A percentile compares a stretch with the other conserved stretches of the same genome.
These are phyloP conservation scores for Paralvinella palmiformis DNA, from an alignment of 1,140 invertebrate genomes.

Conservation along the genomic window DNA sequence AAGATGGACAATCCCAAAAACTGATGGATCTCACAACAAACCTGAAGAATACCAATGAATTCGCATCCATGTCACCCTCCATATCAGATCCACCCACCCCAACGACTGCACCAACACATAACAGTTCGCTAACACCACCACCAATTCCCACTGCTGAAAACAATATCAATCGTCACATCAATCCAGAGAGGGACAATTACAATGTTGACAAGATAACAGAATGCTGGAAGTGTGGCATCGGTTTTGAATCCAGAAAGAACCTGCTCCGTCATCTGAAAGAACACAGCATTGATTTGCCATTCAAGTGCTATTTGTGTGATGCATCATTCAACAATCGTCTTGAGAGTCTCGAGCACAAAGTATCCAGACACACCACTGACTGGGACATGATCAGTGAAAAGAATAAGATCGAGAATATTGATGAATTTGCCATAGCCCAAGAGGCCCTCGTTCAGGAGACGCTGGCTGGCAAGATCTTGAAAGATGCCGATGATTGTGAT, in stretches of 20 bases:
- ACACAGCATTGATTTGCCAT: constrained; percentile 63
- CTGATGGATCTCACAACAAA: too few relatives aligned
- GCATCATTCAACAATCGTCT: constrained; percentile 71
- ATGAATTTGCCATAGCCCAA: constrained; percentile 17
- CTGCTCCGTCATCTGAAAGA: constrained; percentile 41
- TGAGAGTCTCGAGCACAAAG: constrained; percentile 73
- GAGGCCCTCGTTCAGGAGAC: not conserved
- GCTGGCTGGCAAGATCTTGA: not conserved
- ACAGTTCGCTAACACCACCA: too few relatives aligned
- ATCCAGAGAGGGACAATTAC: constrained; percentile 18
- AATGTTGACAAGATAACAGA: constrained; percentile 38
- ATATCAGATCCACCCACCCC: not conserved
- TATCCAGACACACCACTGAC: constrained; percentile 54
- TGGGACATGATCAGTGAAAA: constrained; percentile 45
- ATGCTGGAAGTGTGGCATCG: constrained; percentile 40
- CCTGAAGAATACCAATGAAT: not conserved
- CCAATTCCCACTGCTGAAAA: too few relatives aligned
- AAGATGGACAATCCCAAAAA: not conserved
- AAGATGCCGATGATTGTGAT: constrained; percentile 56
- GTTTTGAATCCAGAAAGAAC: constrained; percentile 38
- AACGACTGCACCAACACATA: not conserved
- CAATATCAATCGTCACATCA: too few relatives aligned
- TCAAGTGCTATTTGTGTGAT: constrained; percentile 89
- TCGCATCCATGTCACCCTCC: not conserved
- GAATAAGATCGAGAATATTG: constrained; percentile 33